These are phyloP conservation scores for Ischnus inquisitorius DNA, from an alignment of 2,888 invertebrate species.

Conservation along the genomic window DNA sequence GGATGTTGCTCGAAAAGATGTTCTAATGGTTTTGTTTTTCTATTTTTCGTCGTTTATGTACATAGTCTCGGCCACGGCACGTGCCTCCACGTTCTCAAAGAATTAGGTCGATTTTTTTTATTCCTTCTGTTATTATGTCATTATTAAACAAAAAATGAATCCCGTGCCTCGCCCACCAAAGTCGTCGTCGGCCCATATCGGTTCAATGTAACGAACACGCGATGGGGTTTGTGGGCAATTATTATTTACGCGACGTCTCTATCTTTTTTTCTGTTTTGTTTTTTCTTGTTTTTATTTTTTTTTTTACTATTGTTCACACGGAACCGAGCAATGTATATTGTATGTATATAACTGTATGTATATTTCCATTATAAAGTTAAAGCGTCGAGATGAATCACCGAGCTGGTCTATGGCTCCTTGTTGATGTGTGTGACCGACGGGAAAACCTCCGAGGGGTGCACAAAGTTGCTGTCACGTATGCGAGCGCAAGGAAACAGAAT, in stretches of 20 bases:
- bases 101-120: constrained; percentile 30
- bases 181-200: constrained; percentile 4
- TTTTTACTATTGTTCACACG: constrained; percentile 43
- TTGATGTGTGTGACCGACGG: not conserved
- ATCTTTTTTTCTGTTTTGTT: constrained; percentile 35
- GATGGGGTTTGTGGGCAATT: constrained; percentile 9
- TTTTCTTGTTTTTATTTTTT: constrained; percentile 51
- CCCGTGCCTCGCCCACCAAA: constrained; percentile 38
- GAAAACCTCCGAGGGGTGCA: constrained; percentile 4
- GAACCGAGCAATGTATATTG: constrained; percentile 63
- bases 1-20: constrained; percentile 87
- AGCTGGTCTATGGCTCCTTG: not conserved
- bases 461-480: constrained; percentile 56
- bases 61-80: constrained; percentile 23
- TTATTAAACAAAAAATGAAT: constrained; percentile 41
- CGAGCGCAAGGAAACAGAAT: constrained; percentile 43
- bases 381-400: constrained; percentile 46
- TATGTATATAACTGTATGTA: constrained; percentile 70
- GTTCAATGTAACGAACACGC: not conserved
- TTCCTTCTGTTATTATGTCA: not conserved
- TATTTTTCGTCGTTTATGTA: constrained; percentile 55
- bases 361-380: constrained; percentile 63
- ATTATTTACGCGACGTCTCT: constrained; percentile 22
- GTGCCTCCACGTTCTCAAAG: not conserved
- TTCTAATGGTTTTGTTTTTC: constrained; percentile 78